Conservation (phyloP, 2,797 vertebrate species). For the Scomberomorus guttatus region DNA sequence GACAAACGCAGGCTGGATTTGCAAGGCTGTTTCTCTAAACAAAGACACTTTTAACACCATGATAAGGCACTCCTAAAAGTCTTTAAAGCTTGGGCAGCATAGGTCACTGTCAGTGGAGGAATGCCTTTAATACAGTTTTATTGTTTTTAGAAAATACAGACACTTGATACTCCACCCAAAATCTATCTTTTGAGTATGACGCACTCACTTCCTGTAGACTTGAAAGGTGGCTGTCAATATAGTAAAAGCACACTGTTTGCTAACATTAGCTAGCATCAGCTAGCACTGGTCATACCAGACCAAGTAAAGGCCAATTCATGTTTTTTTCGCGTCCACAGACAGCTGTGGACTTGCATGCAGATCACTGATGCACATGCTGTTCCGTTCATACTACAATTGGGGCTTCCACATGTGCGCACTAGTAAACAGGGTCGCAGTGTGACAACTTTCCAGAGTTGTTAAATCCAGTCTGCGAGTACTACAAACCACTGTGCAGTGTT, state of each 20-base stretch:
- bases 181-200: background rate
- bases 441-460: too few relatives aligned
- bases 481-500: too few relatives aligned
- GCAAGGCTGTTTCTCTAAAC: slow-evolving; percentile 37
- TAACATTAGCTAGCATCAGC: background rate
- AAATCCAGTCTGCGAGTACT: too few relatives aligned
- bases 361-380: too few relatives aligned
- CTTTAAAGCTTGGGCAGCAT: slow-evolving; percentile 21
- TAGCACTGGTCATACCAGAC: background rate
- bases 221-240: too few relatives aligned
- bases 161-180: background rate
- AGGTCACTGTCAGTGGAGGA: slow-evolving; percentile 21
- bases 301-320: too few relatives aligned
- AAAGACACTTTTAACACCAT: slow-evolving; percentile 22
- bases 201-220: too few relatives aligned
- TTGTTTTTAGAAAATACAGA: background rate
- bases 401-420: too few relatives aligned
- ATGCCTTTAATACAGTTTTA: slow-evolving; percentile 30
- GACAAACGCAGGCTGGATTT: slow-evolving; percentile 40
- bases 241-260: background rate
- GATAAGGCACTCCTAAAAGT: background rate
- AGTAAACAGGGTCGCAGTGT: too few relatives aligned
- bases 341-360: too few relatives aligned
- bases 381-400: too few relatives aligned
- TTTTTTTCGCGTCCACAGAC: too few relatives aligned